Evolutionary conservation across 1,140 invertebrate genomes (phyloP), one percentile per base, ranked within the genome.

Genomic region (Phenacoccus solenopsis): DNA sequence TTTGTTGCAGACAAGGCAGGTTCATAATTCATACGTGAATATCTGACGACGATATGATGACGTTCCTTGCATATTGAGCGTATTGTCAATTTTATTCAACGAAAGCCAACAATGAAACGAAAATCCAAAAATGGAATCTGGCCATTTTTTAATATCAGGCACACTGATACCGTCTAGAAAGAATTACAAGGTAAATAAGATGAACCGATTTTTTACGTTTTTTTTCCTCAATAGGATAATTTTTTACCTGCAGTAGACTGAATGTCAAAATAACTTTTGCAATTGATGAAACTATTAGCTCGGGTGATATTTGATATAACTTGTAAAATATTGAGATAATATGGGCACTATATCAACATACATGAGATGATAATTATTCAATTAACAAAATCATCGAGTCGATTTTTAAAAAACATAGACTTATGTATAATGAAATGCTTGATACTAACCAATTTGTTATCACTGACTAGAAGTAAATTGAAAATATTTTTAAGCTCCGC

Each of bases 51-150:
- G 75, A 69, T 74, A 73, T 22, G 70, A 70, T n/a, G 74, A 49
- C 64, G 69, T 22, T 1, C 38, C 59, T 13, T 20, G 59, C 67
- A 61, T 20, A 64, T 13, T 57, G 2, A 22, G 13, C 59, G 73
- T 70, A 28, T 72, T 69, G 38, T 77, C 73, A 0, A 74, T 30
- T 28, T 77, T 74, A 73, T 84, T 82, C 20, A 87, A 77, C 57
- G 83, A 80, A 7, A 86, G 71, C 78, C 85, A 84, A 27, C 81
- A 78, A 73, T 86, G 84, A 72, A 86, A 85, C 24, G 81, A 81
- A 72, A 86, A 85, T 38, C 83, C 83, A 75, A 83, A 85, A 0
- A 82, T 80, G 10, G 84, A 83, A 12, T 83, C 80, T 67, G 78
- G 81, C 83, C 80, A 85, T 74, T 82, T 82, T 9, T 76, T 76